A percentile compares a stretch with the other conserved stretches of the same genome.
phyloP scores from a whole-genome alignment of 2,888 invertebrate species.

The Dilophus febrilis region DNA sequence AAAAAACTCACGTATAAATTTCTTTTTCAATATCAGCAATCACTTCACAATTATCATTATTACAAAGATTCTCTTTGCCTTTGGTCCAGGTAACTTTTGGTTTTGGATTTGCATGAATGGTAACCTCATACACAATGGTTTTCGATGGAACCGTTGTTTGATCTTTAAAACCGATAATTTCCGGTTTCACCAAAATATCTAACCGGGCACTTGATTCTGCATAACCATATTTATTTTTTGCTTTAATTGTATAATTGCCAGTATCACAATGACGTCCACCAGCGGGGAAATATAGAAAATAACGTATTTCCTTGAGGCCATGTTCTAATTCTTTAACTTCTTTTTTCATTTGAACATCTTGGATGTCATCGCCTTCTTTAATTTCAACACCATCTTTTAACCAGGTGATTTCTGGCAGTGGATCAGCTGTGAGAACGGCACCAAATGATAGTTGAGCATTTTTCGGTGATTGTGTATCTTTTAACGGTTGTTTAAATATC shows the following conservation, averaged over 20 bases:
- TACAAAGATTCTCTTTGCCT: constrained; percentile 27
- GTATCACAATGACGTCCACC: constrained; percentile 53
- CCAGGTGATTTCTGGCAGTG: constrained; percentile 78
- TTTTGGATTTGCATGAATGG: constrained; percentile 75
- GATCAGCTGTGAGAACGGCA: constrained; percentile 73
- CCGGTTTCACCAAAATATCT: constrained; percentile 63
- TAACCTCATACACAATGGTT: constrained; percentile 58
- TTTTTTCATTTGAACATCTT: constrained; percentile 43
- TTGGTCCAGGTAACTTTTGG: constrained; percentile 69
- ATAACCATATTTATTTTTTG: constrained; percentile 66
- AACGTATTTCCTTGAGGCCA: constrained; percentile 64
- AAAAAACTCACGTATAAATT: constrained; percentile 23
- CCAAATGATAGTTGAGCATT: constrained; percentile 47
- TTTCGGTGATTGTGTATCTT: constrained; percentile 52
- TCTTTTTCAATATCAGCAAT: constrained; percentile 29
- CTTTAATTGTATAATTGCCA: constrained; percentile 64
- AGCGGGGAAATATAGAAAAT: constrained; percentile 57
- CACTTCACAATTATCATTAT: constrained; percentile 29
- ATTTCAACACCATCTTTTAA: constrained; percentile 55
- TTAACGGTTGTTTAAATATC: constrained; percentile 47
- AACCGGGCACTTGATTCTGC: constrained; percentile 54
- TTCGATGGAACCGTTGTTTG: constrained; percentile 58
- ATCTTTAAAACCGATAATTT: constrained; percentile 59
- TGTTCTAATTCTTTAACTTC: constrained; percentile 52
- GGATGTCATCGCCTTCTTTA: constrained; percentile 35